Base-by-base conservation (phyloP, 2,113 vertebrate genomes). In the Cariama cristata region DNA sequence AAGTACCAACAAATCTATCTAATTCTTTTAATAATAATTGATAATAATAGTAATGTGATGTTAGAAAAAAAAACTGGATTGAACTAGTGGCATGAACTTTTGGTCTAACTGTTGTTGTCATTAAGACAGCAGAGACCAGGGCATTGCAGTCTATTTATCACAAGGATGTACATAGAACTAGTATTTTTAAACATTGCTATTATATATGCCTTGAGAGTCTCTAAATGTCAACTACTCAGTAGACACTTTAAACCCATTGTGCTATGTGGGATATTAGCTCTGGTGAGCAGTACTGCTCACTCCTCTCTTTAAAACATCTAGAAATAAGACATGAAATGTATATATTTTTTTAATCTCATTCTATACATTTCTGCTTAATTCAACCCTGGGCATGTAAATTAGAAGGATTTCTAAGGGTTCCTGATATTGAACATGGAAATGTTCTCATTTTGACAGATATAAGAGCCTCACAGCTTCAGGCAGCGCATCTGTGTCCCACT, bases 241-340 rank as follows among this genome's bases (percentile, higher is more conserved):
- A 79, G 50, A 32, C 28, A 27, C 8, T 91, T 50, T 45, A 86
- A 82, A 76, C 4, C 4, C 12, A 32, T 17, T 76, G 19, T 67
- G 11, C 8, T 74, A 14, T 4, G 3, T 0, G 0, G 10, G 17
- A 28, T 24, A 9, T 17, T 38, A 4, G 12, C 8, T 80, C 35
- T 73, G 63, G 11, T 40, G 14, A 72, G 14, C 19, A 55, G 24
- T 52, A 47, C 10, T 73, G 10, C 22, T 33, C 11, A 21, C 40
- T 58, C 12, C 58, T 71, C 8, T 35, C 23, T 75, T 86, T 17
- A 35, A 14, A 91, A 49, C 8, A 74, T 38, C 19, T 30, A 75
- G 56, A 82, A 67, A 59, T 22, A 83, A 55, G 6, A 14, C 8
- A 23, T 49, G 8, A 14, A 45, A 52, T 52, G 16, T 32, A 44